Evolutionary conservation across 1,140 invertebrate genomes (phyloP).

Genomic region (Episyrphus balteatus): DNA sequence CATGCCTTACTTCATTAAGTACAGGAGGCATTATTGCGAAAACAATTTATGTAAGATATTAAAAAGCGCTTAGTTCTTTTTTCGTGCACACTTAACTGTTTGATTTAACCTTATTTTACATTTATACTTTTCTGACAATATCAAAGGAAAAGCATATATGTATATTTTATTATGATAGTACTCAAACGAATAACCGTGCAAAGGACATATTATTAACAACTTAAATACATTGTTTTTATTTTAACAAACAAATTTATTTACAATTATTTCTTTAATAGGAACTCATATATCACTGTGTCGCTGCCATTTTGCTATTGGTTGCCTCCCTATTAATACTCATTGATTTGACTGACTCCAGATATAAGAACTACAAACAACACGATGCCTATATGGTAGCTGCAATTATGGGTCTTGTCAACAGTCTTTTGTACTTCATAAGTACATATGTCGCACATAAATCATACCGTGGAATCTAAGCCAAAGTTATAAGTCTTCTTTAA

Average conservation of each 20-base stretch:
- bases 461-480: constrained; percentile 52
- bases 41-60: constrained; percentile 71
- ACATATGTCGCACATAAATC: constrained; percentile 57
- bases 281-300: constrained; percentile 63
- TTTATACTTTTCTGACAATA: constrained; percentile 2
- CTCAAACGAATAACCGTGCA: too few species aligned
- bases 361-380: constrained; percentile 40
- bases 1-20: constrained; percentile 61
- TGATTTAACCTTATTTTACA: background rate
- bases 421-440: constrained; percentile 60
- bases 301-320: constrained; percentile 54
- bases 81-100: background rate
- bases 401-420: constrained; percentile 59
- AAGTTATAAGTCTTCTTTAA: too few species aligned
- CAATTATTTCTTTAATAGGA: constrained; percentile 46
- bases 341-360: constrained; percentile 39
- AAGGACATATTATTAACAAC: too few species aligned
- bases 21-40: constrained; percentile 70
- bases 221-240: background rate
- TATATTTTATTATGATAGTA: too few species aligned
- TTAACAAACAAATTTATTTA: background rate
- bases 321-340: constrained; percentile 54
- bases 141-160: too few species aligned
- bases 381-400: constrained; percentile 54
- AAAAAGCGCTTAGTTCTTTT: too few species aligned